phyloP scores from a whole-genome alignment of 2,113 vertebrate species.

The Pavo muticus region DNA sequence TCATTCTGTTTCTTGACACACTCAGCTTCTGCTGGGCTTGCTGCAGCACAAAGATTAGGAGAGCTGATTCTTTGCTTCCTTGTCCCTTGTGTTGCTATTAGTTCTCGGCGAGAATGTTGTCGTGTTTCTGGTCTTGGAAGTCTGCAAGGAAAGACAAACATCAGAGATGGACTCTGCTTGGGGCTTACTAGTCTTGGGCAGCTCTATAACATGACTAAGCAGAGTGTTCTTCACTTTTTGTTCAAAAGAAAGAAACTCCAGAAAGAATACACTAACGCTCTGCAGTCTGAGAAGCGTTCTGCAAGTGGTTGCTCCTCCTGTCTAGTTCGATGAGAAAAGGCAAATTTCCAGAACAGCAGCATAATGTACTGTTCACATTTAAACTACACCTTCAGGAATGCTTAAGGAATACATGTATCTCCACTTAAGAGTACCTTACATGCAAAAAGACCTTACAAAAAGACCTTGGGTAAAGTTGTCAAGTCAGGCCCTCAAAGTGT shows the following conservation, averaged over 20 bases:
- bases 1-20: slow-evolving; percentile 60
- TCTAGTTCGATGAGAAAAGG: not conserved
- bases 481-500: not conserved
- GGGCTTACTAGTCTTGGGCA: rapidly evolving
- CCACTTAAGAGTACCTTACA: not conserved
- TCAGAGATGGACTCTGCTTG: not conserved
- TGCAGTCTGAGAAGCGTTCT: not conserved
- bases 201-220: not conserved
- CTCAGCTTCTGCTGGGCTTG: slow-evolving; percentile 46
- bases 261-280: not conserved
- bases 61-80: not conserved
- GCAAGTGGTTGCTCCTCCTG: rapidly evolving
- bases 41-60: not conserved
- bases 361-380: not conserved
- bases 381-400: not conserved
- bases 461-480: not conserved
- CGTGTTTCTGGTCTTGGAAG: not conserved
- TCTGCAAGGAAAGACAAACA: not conserved
- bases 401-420: not conserved
- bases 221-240: not conserved
- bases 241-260: not conserved
- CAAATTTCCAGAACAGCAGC: not conserved
- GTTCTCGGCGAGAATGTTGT: not conserved
- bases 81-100: not conserved
- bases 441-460: not conserved